These are phyloP conservation scores for Tiphia femorata DNA, from an alignment of 2,888 invertebrate genomes.

Conservation along the genomic window DNA sequence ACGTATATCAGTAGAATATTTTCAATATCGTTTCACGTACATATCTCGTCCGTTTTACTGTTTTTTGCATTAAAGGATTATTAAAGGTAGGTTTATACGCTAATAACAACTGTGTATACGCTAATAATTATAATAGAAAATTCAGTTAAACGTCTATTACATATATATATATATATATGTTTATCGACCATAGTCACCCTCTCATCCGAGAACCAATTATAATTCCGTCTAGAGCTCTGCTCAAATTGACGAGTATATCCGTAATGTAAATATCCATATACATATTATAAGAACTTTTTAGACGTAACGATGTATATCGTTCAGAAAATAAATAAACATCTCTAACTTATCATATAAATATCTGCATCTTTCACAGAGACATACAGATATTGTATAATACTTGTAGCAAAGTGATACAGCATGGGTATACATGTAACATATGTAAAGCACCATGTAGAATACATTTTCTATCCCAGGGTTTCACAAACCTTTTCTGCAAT, in stretches of 20 bases:
- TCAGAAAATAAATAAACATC: slow-evolving; percentile 40
- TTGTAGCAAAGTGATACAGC: slow-evolving; percentile 23
- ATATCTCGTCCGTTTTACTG: too few relatives aligned
- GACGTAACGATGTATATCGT: slow-evolving; percentile 12
- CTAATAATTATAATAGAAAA: slow-evolving; percentile 1
- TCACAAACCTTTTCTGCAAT: too few relatives aligned
- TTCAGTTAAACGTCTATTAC: slow-evolving; percentile 8
- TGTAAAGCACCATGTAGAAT: slow-evolving; percentile 33
- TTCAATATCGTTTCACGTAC: too few relatives aligned
- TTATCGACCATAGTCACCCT: background rate
- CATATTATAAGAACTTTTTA: slow-evolving; percentile 9
- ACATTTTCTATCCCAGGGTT: background rate
- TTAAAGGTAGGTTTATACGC: slow-evolving; percentile 1
- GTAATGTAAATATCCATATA: background rate
- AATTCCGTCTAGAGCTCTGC: background rate
- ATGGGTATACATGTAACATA: slow-evolving; percentile 17
- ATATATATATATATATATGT: slow-evolving; percentile 5
- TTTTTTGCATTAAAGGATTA: background rate
- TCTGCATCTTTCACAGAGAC: slow-evolving; percentile 17
- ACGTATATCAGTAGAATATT: too few relatives aligned
- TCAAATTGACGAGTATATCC: background rate
- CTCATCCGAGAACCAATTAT: background rate
- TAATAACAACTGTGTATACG: slow-evolving; percentile 1
- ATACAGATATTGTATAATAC: too few relatives aligned
- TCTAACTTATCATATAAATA: slow-evolving; percentile 31